These are phyloP conservation scores for Dusona sp. DNA, from an alignment of 2,888 invertebrate species.

Conservation along the genomic window DNA sequence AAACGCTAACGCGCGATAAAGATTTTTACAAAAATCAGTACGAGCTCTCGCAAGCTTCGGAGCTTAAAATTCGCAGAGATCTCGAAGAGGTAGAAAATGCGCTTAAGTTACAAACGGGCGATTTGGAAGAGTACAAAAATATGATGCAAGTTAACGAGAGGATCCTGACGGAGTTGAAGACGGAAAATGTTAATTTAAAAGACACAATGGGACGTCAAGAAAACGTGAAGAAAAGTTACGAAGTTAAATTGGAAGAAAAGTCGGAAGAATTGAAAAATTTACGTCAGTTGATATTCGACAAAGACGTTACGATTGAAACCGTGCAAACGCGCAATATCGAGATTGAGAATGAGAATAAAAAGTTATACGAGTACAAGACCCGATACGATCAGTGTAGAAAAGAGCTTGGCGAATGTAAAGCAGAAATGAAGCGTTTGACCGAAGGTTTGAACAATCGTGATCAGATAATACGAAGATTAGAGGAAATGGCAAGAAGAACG, in stretches of 20 bases:
- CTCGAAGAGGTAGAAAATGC: slow-evolving; percentile 86
- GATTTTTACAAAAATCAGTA: slow-evolving; percentile 87
- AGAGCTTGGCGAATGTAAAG: slow-evolving; percentile 75
- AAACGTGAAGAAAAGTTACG: slow-evolving; percentile 81
- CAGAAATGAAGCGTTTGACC: slow-evolving; percentile 77
- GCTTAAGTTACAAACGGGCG: slow-evolving; percentile 83
- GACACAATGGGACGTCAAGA: slow-evolving; percentile 86
- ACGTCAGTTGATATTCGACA: slow-evolving; percentile 83
- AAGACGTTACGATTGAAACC: slow-evolving; percentile 76
- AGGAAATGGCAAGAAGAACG: slow-evolving; percentile 79
- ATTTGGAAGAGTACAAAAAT: slow-evolving; percentile 85
- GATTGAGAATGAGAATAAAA: slow-evolving; percentile 80
- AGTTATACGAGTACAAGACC: slow-evolving; percentile 84
- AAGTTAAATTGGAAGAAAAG: slow-evolving; percentile 85
- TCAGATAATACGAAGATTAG: slow-evolving; percentile 78
- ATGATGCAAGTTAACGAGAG: slow-evolving; percentile 86
- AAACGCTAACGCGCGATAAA: slow-evolving; percentile 86
- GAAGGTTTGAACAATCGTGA: slow-evolving; percentile 80
- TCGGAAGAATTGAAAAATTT: slow-evolving; percentile 85
- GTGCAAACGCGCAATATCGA: slow-evolving; percentile 78
- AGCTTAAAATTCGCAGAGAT: slow-evolving; percentile 86
- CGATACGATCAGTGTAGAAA: slow-evolving; percentile 81
- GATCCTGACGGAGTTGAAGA: slow-evolving; percentile 86
- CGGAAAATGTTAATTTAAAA: slow-evolving; percentile 86
- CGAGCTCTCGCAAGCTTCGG: slow-evolving; percentile 86